Percentiles rank a stretch among this genome's conserved stretches.
Conservation (phyloP, 2,797 vertebrate species). For the Ceryle rudis region DNA sequence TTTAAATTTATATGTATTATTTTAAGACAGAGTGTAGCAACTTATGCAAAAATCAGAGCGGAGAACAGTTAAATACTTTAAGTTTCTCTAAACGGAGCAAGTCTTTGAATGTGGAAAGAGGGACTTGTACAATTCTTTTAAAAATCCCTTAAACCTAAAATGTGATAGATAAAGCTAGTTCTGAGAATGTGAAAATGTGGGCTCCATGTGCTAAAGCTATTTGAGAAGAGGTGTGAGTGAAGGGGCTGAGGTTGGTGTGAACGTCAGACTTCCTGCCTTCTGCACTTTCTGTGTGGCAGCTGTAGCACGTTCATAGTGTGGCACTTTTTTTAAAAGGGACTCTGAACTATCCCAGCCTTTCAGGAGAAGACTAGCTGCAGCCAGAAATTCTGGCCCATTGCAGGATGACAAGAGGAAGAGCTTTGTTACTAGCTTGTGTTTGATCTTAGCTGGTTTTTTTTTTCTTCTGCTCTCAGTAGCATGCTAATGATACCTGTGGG, state of each 20-base stretch:
- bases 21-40: neutral
- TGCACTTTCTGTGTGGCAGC: slow-evolving; percentile 59
- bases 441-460: slow-evolving; percentile 43
- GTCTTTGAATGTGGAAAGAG: neutral
- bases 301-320: slow-evolving; percentile 25
- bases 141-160: neutral
- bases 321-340: slow-evolving; percentile 49
- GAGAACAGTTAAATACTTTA: neutral
- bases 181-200: slow-evolving; percentile 64
- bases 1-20: neutral
- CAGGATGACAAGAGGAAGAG: slow-evolving; percentile 53
- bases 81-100: neutral
- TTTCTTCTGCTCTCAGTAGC: slow-evolving; percentile 46
- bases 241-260: slow-evolving; percentile 57
- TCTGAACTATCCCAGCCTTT: slow-evolving; percentile 17
- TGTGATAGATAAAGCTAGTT: slow-evolving; percentile 43
- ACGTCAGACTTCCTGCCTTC: slow-evolving; percentile 65
- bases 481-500: slow-evolving; percentile 68
- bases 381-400: slow-evolving; percentile 34
- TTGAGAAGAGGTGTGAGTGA: slow-evolving; percentile 71
- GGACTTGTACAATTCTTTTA: neutral
- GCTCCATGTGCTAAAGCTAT: slow-evolving; percentile 73
- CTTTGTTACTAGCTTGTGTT: slow-evolving; percentile 49
- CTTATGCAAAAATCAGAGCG: neutral
- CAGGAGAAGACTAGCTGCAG: slow-evolving; percentile 25